Base-by-base conservation (phyloP, 2,113 vertebrate species). In the Mus spicilegus region DNA sequence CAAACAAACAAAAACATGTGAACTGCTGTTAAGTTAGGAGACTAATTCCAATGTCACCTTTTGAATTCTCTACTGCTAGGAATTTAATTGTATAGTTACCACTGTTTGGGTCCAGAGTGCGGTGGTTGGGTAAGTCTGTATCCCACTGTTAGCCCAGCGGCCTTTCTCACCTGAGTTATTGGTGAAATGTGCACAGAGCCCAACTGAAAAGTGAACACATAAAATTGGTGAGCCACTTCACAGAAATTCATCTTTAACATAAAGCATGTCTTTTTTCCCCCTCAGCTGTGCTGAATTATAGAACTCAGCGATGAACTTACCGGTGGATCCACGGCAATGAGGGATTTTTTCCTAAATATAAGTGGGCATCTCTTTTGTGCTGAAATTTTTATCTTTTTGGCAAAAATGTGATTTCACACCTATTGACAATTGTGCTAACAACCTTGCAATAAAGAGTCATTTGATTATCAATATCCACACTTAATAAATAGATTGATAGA, bases 361-460 rank as follows among this genome's bases (percentile, higher is more conserved):
- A 65, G 9, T 51, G 7, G 26, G 24, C 49, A 26, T 26, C 30
- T 51, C 30, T 49, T 49, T 77, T 61, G 72, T 46, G 24, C 70
- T 88, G 2, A 7, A 93, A n/a, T 58, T 58, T 70, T 76, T 93
- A 58, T 90, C 16, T 93, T 65, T 65, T 67, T 49, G 61, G 46
- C 82, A 86, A 67, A 33, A 67, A 20, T 12, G 14, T 76, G 17
- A 26, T 86, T 54, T 46, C 39, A 73, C 7, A 78, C 10, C 28
- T 30, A 56, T 4, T 61, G 22, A 87, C 77, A 87, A 63, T 65
- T 75, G 1, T 73, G 63, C 13, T 49, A 46, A 46, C 20, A 70
- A 26, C 17, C 26, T 75, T 69, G 14, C 24, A 78, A 46, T 28
- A 14, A 46, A 78, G 75, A 70, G 26, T 77, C 80, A 61, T 14